Evolutionary conservation across 2,797 vertebrate genomes (phyloP).

Genomic region (Malacoctenus gilli): DNA sequence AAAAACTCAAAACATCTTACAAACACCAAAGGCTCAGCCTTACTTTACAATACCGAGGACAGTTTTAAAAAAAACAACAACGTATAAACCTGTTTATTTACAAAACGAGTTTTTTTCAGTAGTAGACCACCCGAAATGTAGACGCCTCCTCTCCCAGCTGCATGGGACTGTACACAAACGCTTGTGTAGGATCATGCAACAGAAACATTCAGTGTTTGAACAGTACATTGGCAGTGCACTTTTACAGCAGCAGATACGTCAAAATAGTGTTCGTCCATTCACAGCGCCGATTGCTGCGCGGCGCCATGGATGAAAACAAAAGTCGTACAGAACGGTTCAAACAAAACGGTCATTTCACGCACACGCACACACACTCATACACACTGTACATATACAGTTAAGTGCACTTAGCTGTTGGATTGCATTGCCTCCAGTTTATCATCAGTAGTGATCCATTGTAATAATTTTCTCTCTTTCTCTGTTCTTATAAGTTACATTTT

Average conservation of each 20-base stretch:
- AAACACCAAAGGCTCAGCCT: slow-evolving; percentile 80
- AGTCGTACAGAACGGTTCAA: slow-evolving; percentile 7
- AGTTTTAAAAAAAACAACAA: slow-evolving; percentile 33
- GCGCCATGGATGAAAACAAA: slow-evolving; percentile 34
- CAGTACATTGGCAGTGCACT: slow-evolving; percentile 54
- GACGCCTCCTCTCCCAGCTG: slow-evolving; percentile 39
- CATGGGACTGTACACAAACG: slow-evolving; percentile 46
- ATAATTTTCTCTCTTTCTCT: slow-evolving; percentile 81
- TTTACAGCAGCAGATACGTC: slow-evolving; percentile 68
- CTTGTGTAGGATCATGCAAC: slow-evolving; percentile 23
- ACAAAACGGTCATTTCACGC: slow-evolving; percentile 6
- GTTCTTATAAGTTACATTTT: slow-evolving; percentile 95
- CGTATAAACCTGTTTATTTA: slow-evolving; percentile 56
- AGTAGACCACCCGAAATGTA: slow-evolving; percentile 60
- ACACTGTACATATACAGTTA: slow-evolving; percentile 31
- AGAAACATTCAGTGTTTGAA: slow-evolving; percentile 60
- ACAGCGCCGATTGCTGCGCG: slow-evolving; percentile 47
- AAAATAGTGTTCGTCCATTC: slow-evolving; percentile 34
- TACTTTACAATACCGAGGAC: slow-evolving; percentile 54
- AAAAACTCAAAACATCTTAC: slow-evolving; percentile 28
- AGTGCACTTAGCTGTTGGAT: slow-evolving; percentile 58
- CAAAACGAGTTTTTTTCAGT: slow-evolving; percentile 64
- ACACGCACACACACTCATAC: slow-evolving; percentile 41
- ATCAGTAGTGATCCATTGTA: slow-evolving; percentile 61
- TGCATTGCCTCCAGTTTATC: slow-evolving; percentile 37